These are phyloP conservation scores for Anguilla megastoma DNA, from an alignment of 2,797 vertebrate species.

Conservation along the genomic window DNA sequence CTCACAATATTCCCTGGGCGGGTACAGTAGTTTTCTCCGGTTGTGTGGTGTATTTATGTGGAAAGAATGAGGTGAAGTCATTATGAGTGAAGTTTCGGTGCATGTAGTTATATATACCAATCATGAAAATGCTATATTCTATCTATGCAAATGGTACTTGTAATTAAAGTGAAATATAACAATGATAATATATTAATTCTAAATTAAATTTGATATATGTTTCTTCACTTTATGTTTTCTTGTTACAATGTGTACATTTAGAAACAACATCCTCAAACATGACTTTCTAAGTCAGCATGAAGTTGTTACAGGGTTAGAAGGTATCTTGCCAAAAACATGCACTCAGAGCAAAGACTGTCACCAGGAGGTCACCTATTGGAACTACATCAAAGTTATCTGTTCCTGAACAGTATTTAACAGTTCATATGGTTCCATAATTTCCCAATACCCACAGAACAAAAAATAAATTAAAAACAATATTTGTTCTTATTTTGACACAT, in stretches of 20 bases:
- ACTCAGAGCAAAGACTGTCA: conserved; percentile 27
- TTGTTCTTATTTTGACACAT: conserved; percentile 6
- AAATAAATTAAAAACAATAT: background rate
- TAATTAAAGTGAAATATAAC: background rate
- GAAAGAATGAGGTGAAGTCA: background rate
- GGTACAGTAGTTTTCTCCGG: background rate
- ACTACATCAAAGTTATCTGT: conserved; percentile 19
- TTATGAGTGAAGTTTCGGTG: background rate
- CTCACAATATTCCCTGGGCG: background rate
- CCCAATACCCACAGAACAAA: background rate
- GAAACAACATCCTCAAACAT: background rate
- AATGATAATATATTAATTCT: background rate
- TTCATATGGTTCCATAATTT: background rate
- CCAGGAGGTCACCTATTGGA: conserved; percentile 24
- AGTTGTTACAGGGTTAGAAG: background rate
- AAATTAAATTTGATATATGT: background rate
- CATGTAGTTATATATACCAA: background rate
- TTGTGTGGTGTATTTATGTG: background rate
- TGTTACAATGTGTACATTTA: background rate
- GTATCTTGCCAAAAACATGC: background rate
- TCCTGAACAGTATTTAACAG: conserved; percentile 16
- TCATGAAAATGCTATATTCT: background rate
- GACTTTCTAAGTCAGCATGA: background rate
- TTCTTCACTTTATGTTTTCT: background rate
- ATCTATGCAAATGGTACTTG: background rate